Evolutionary conservation across 1,140 invertebrate genomes (phyloP).

Genomic region (Laupala kohalensis): DNA sequence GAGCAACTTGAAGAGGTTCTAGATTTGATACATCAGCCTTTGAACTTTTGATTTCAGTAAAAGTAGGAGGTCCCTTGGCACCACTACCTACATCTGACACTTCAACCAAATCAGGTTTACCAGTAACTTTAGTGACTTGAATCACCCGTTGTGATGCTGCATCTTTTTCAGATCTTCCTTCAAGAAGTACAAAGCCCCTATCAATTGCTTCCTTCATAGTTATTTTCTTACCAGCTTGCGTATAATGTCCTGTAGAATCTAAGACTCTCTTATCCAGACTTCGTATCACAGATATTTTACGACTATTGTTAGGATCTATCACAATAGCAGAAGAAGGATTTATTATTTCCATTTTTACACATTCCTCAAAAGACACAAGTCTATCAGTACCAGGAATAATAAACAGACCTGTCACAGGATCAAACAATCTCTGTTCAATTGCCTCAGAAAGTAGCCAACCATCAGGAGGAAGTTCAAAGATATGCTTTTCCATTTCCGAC

Average conservation of each 20-base stretch:
- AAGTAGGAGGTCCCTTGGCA: conserved; percentile 23
- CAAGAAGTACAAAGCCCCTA: conserved; percentile 47
- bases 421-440: conserved; percentile 61
- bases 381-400: conserved; percentile 76
- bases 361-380: conserved; percentile 75
- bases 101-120: conserved; percentile 51
- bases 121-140: conserved; percentile 44
- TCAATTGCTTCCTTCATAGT: conserved; percentile 70
- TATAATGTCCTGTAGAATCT: conserved; percentile 61
- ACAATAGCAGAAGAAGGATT: conserved; percentile 66
- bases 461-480: conserved; percentile 60
- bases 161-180: conserved; percentile 35
- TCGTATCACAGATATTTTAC: conserved; percentile 53
- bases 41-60: conserved; percentile 30
- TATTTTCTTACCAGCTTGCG: conserved; percentile 35
- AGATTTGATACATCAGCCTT: conserved; percentile 35
- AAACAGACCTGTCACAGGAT: conserved; percentile 69
- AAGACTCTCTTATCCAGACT: conserved; percentile 66
- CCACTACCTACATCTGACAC: conserved; percentile 29
- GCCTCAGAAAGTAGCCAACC: conserved; percentile 69
- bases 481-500: conserved; percentile 32
- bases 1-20: conserved; percentile 52
- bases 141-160: conserved; percentile 37
- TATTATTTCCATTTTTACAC: conserved; percentile 70
- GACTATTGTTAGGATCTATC: conserved; percentile 54